phyloP scores from a whole-genome alignment of 2,797 vertebrate genomes.

The Anguilla anguilla region DNA sequence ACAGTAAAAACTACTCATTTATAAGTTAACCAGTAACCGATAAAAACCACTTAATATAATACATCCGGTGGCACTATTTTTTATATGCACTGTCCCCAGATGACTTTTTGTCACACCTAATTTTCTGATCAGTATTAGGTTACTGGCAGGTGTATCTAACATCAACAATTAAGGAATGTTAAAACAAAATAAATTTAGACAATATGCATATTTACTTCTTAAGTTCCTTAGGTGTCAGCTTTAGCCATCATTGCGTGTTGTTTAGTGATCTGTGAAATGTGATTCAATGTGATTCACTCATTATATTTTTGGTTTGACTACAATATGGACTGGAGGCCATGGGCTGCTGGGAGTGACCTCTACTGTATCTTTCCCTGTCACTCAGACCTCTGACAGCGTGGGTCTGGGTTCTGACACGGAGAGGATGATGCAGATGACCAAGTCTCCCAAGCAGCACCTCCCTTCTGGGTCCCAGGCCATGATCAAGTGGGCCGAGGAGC shows the following conservation, averaged over 20 bases:
- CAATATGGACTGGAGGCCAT: not conserved
- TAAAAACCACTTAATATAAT: not conserved
- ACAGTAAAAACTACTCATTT: not conserved
- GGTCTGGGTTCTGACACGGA: conserved; percentile 78
- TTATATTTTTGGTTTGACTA: not conserved
- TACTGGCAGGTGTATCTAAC: too few relatives aligned
- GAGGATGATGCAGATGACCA: conserved; percentile 71
- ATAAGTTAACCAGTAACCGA: not conserved
- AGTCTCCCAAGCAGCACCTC: conserved; percentile 60
- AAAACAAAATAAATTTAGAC: too few relatives aligned
- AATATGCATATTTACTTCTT: too few relatives aligned
- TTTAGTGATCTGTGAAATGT: not conserved
- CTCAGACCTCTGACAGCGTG: conserved; percentile 87
- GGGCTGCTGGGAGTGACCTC: not conserved
- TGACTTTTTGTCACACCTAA: too few relatives aligned
- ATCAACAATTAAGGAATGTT: too few relatives aligned
- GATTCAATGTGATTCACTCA: not conserved
- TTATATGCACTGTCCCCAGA: too few relatives aligned
- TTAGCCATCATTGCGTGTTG: not conserved
- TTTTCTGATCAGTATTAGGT: too few relatives aligned
- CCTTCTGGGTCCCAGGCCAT: conserved; percentile 82
- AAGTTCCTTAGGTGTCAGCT: not conserved
- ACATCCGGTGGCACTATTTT: not conserved
- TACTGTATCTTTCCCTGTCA: conserved; percentile 13
- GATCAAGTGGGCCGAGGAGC: conserved; percentile 85